phyloP scores from a whole-genome alignment of 2,888 invertebrate species.

The Tortricodes alternella region DNA sequence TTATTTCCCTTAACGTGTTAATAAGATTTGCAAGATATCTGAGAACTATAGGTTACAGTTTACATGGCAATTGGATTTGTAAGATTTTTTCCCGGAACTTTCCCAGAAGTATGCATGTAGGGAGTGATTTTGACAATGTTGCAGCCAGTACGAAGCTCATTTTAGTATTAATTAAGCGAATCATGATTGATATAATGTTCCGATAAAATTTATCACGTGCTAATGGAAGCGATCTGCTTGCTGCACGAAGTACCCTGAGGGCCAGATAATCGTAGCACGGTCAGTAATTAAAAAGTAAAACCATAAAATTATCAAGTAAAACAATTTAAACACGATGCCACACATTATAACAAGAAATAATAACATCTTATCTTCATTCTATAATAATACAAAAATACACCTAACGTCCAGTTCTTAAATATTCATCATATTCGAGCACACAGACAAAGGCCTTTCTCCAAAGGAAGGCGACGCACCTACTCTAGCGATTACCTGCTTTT shows the following conservation, averaged over 20 bases:
- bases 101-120: constrained; percentile 11
- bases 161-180: constrained; percentile 9
- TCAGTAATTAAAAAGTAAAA: constrained; percentile 19
- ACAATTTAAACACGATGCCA: constrained; percentile 16
- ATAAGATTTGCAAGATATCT: too few relatives aligned
- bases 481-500: constrained; percentile 78
- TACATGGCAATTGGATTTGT: constrained; percentile 9
- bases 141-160: constrained; percentile 5
- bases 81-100: constrained; percentile 7
- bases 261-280: constrained; percentile 8
- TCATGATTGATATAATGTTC: constrained; percentile 1
- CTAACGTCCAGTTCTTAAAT: constrained; percentile 56
- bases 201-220: constrained; percentile 12
- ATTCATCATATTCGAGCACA: constrained; percentile 65
- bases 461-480: constrained; percentile 67
- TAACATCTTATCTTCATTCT: constrained; percentile 59
- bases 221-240: neutral
- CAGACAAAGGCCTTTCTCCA: constrained; percentile 72
- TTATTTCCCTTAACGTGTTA: too few relatives aligned
- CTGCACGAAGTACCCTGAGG: neutral
- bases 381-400: constrained; percentile 61
- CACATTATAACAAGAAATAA: constrained; percentile 66
- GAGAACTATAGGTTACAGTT: constrained; percentile 2
- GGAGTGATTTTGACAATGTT: constrained; percentile 12
- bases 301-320: neutral